phyloP scores from a whole-genome alignment of 1,140 invertebrate species.

The Calycopis cecrops region DNA sequence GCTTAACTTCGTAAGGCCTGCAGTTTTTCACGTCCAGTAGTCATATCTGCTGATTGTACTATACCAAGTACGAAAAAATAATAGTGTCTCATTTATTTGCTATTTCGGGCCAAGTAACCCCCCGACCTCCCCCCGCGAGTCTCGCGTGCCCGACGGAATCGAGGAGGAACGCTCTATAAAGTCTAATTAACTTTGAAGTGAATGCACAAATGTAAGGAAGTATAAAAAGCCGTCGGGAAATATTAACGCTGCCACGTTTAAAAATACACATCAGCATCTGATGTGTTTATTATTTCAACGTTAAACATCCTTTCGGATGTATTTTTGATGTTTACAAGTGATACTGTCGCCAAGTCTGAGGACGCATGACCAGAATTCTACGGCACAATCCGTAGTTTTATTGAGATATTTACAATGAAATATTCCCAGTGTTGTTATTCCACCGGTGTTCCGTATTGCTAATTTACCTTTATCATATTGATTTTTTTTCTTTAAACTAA shows the following conservation, averaged over 20 bases:
- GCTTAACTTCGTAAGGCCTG: no score
- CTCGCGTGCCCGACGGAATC: constrained; percentile 61
- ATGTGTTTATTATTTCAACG: constrained; percentile 15
- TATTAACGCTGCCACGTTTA: no score
- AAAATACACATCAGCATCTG: no score
- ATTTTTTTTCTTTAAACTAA: no score
- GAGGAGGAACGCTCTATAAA: constrained; percentile 73
- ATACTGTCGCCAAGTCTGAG: constrained; percentile 40
- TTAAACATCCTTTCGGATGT: constrained; percentile 42
- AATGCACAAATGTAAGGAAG: constrained; percentile 68
- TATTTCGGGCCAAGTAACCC: constrained; percentile 62
- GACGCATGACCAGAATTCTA: constrained; percentile 66
- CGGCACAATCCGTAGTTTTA: constrained; percentile 56
- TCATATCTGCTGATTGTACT: no score
- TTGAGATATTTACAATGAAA: constrained; percentile 71
- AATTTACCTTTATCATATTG: no score
- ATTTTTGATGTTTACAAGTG: constrained; percentile 1
- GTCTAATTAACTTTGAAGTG: constrained; percentile 72
- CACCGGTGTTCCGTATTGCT: constrained; percentile 48
- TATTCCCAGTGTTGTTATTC: constrained; percentile 62
- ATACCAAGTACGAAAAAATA: no score
- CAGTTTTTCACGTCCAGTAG: no score
- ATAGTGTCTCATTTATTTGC: constrained; percentile 75
- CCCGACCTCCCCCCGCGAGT: constrained; percentile 34
- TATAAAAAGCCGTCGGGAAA: constrained; percentile 52